Conservation (phyloP, 1,140 invertebrate species). For the Calosoma granatense region DNA sequence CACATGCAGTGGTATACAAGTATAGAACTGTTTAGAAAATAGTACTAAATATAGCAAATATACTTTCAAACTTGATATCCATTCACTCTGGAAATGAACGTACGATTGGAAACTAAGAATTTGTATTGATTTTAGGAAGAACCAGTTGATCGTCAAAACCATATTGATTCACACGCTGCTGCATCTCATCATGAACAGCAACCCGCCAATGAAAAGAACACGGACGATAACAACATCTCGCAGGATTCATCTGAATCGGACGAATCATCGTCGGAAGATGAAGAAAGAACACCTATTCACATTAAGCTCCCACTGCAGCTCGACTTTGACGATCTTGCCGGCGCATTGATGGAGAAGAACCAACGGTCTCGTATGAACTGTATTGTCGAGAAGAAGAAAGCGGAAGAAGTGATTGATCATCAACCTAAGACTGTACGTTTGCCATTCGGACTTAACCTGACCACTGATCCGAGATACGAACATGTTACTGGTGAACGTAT, state of each 20-base stretch:
- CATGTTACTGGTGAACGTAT: constrained; percentile 72
- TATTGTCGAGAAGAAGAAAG: constrained; percentile 71
- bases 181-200: not conserved
- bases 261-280: constrained; percentile 22
- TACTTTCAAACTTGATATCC: no score
- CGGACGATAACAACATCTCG: not conserved
- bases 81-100: no score
- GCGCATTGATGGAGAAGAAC: constrained; percentile 63
- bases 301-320: constrained; percentile 68
- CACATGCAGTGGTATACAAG: no score
- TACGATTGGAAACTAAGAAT: no score
- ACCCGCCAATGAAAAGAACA: not conserved
- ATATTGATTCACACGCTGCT: not conserved
- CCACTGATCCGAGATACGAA: constrained; percentile 59
- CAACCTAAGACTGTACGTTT: constrained; percentile 52
- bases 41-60: no score
- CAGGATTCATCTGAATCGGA: constrained; percentile 11
- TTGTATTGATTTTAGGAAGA: constrained; percentile 9
- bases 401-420: constrained; percentile 70
- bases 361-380: constrained; percentile 74
- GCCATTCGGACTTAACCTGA: constrained; percentile 58
- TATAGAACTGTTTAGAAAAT: no score
- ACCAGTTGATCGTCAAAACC: not conserved
- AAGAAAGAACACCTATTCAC: constrained; percentile 49
- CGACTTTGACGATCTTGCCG: constrained; percentile 68